Conservation (phyloP, 2,888 invertebrate species). For the Erpobdella octoculata region DNA sequence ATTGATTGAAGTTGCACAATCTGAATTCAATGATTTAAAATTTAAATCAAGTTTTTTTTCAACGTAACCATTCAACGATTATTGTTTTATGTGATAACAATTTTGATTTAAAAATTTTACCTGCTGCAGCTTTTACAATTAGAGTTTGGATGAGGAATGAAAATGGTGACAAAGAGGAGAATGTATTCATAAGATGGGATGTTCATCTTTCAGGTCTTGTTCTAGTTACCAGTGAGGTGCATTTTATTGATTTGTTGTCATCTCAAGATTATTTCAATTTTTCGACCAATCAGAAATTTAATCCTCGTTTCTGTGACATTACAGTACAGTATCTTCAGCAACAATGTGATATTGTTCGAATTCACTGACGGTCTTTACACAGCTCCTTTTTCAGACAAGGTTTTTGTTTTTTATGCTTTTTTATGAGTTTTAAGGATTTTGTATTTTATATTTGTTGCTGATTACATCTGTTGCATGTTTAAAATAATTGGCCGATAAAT, state of each 20-base stretch:
- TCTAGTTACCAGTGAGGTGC: background rate
- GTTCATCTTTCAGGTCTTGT: background rate
- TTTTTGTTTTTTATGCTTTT: background rate
- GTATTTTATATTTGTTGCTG: background rate
- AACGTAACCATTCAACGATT: background rate
- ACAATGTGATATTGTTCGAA: conserved; percentile 5
- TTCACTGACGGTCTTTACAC: background rate
- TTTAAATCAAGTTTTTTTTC: background rate
- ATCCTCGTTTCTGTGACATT: no score
- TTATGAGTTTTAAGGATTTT: background rate
- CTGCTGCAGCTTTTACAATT: background rate
- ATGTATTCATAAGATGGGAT: background rate
- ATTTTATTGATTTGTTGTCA: no score
- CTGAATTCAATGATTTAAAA: no score
- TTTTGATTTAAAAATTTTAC: background rate
- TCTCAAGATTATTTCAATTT: no score
- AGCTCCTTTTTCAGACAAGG: background rate
- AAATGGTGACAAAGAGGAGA: background rate
- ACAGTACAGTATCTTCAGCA: background rate
- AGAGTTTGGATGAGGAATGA: background rate
- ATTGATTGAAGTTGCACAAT: no score
- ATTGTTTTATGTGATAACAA: background rate
- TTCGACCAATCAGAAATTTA: no score
- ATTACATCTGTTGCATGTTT: background rate
- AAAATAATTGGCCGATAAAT: no score